A percentile compares a stretch with the other conserved stretches of the same genome.
These are phyloP conservation scores for Brachionus rotundiformis DNA, from an alignment of 1,140 invertebrate genomes.

Conservation along the genomic window DNA sequence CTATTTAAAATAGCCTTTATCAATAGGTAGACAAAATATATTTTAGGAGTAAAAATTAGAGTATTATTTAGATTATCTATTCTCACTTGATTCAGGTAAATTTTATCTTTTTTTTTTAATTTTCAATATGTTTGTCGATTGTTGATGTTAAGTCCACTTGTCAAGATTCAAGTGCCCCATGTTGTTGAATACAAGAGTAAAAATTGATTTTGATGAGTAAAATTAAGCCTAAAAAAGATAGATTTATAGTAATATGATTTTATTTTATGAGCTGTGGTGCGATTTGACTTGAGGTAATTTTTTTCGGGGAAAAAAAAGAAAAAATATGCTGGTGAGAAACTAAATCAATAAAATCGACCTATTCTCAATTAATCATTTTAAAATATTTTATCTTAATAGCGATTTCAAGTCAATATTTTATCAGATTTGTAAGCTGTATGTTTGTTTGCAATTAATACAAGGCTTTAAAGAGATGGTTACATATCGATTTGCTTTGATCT, in stretches of 20 bases:
- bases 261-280: background rate
- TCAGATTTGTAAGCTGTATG: background rate
- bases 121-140: background rate
- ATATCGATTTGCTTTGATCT: background rate
- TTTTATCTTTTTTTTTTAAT: slow-evolving; percentile 15
- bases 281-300: background rate
- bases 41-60: background rate
- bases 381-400: background rate
- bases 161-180: background rate
- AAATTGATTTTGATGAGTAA: slow-evolving; percentile 15
- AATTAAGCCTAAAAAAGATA: background rate
- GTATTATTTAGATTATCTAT: slow-evolving; percentile 6
- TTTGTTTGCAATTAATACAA: background rate
- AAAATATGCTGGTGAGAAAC: background rate
- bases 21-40: background rate
- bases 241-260: too few species aligned
- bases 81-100: background rate
- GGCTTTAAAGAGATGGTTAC: background rate
- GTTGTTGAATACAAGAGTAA: background rate
- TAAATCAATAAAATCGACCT: background rate
- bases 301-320: background rate
- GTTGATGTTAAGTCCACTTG: background rate
- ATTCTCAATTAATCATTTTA: background rate
- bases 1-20: background rate
- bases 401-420: slow-evolving; percentile 7